A percentile compares a stretch with the other conserved stretches of the same genome.
These are phyloP conservation scores for Heliocidaris erythrogramma DNA, from an alignment of 35 echinoderm and acorn worm genomes.

Conservation along the genomic window DNA sequence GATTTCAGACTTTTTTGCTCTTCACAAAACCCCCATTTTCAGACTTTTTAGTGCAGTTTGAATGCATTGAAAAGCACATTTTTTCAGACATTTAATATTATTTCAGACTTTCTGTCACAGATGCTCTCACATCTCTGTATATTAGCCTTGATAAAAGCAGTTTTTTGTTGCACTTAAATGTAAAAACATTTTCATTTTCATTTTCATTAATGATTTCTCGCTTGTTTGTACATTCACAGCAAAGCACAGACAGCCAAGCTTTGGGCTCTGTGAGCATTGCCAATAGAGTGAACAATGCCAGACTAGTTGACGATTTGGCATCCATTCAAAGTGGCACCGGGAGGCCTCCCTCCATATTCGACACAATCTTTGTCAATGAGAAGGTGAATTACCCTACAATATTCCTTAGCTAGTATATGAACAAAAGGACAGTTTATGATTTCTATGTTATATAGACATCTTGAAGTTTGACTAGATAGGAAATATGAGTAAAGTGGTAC, in stretches of 20 bases:
- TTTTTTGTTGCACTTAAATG: too few species aligned
- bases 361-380: conserved; percentile 67
- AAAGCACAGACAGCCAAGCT: conserved; percentile 57
- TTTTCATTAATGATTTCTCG: neutral
- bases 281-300: conserved; percentile 33
- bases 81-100: neutral
- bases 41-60: neutral
- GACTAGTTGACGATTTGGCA: neutral
- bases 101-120: neutral
- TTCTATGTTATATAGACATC: too few species aligned
- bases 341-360: conserved; percentile 36
- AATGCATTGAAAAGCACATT: neutral
- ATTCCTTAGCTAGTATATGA: neutral
- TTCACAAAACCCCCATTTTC: too few species aligned
- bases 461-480: too few species aligned
- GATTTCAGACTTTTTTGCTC: too few species aligned
- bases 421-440: too few species aligned
- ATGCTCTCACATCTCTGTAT: neutral
- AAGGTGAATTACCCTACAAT: conserved; percentile 44
- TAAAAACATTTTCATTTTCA: neutral
- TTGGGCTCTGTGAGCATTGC: conserved; percentile 51
- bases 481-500: too few species aligned
- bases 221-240: conserved; percentile 17
- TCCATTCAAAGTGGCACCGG: neutral
- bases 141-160: neutral